These are phyloP conservation scores for Pseudomugil gertrudae DNA, from an alignment of 2,797 vertebrate species.

Conservation along the genomic window DNA sequence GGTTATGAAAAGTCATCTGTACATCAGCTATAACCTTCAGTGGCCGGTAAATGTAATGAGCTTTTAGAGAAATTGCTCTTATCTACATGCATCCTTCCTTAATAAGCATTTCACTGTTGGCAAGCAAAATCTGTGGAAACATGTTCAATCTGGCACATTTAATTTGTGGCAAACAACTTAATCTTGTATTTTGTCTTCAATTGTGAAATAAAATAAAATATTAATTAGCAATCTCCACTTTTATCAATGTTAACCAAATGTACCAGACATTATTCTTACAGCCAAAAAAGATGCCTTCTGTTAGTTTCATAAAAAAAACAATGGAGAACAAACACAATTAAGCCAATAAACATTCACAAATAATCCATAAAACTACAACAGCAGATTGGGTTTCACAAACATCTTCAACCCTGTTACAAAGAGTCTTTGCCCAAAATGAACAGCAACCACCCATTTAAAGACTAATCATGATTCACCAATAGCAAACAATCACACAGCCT, in stretches of 20 bases:
- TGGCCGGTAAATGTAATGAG: conserved; percentile 43
- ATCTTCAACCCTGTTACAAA: conserved; percentile 4
- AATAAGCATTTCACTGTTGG: neutral
- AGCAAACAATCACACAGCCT: conserved; percentile 37
- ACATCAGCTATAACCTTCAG: conserved; percentile 58
- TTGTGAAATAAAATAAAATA: neutral
- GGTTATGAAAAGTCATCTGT: conserved; percentile 66
- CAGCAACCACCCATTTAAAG: conserved; percentile 43
- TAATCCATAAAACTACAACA: conserved; percentile 1
- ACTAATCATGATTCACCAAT: conserved; percentile 41
- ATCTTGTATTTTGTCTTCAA: too few species aligned
- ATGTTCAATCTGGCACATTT: neutral
- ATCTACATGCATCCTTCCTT: conserved; percentile 24
- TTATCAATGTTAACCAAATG: neutral
- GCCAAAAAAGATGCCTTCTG: conserved; percentile 3
- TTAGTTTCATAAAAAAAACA: neutral
- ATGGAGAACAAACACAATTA: neutral
- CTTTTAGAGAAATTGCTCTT: conserved; percentile 41
- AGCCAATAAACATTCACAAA: conserved; percentile 9
- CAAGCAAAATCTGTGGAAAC: conserved; percentile 3
- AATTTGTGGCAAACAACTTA: neutral
- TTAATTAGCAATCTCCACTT: neutral
- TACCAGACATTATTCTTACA: neutral
- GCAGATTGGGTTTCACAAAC: conserved; percentile 15
- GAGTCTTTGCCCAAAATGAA: conserved; percentile 46